Evolutionary conservation across 2,113 vertebrate genomes (phyloP).

Genomic region (Merops nubicus): DNA sequence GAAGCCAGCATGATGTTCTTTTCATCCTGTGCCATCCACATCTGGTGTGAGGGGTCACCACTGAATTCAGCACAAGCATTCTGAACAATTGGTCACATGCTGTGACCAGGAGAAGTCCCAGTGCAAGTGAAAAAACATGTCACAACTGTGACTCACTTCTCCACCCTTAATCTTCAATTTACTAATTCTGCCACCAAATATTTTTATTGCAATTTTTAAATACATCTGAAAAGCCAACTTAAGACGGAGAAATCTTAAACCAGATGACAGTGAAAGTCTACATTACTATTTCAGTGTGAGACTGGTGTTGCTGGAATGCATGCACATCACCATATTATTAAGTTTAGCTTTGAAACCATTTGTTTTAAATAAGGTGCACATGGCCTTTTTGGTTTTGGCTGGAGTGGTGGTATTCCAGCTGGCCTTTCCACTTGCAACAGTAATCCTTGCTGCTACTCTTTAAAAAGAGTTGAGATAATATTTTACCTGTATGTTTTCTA

Average conservation of each 20-base stretch:
- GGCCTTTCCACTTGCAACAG: not conserved
- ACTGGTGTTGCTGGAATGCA: not conserved
- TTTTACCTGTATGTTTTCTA: not conserved
- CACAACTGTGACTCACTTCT: not conserved
- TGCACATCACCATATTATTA: not conserved
- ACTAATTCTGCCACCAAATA: not conserved
- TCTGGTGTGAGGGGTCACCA: not conserved
- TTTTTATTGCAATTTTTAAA: not conserved
- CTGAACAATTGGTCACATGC: not conserved
- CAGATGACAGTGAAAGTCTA: not conserved
- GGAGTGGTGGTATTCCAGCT: not conserved
- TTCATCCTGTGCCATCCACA: not conserved
- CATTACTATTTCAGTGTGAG: not conserved
- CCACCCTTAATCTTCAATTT: not conserved
- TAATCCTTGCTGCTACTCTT: not conserved
- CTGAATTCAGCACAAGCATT: not conserved
- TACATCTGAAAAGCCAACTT: not conserved
- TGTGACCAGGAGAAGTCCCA: not conserved
- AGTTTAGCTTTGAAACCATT: not conserved
- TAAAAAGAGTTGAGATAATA: not conserved
- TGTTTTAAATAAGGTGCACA: not conserved
- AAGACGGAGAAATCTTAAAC: not conserved
- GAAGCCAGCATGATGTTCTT: not conserved
- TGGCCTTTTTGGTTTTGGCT: not conserved
- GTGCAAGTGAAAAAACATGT: fast-evolving